Evolutionary conservation across 1,140 invertebrate genomes (phyloP).

Genomic region (Xylocopa sonorina): DNA sequence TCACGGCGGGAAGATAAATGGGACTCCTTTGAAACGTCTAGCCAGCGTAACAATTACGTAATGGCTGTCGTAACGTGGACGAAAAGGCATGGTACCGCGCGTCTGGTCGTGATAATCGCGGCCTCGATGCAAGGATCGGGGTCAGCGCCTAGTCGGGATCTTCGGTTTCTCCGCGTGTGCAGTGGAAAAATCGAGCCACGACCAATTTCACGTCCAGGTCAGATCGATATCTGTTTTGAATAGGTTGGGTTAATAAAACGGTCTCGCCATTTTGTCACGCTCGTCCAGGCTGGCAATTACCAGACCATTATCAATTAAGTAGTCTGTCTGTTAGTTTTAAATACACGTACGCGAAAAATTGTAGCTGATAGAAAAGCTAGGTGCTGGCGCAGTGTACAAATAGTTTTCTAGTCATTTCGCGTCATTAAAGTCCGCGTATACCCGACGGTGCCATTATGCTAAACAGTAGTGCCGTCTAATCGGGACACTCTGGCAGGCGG

Average conservation of each 20-base stretch:
- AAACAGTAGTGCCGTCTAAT: not conserved
- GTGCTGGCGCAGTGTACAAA: not conserved
- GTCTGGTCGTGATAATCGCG: conserved; percentile 19
- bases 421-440: not conserved
- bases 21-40: conserved; percentile 1
- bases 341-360: no score
- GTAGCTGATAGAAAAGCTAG: no score
- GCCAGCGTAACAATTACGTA: conserved; percentile 17
- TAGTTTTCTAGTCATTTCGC: not conserved
- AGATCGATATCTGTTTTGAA: conserved; percentile 1
- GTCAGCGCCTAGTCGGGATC: conserved; percentile 44
- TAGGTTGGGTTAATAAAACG: not conserved
- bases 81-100: conserved; percentile 31
- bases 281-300: not conserved
- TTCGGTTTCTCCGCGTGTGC: conserved; percentile 19
- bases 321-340: no score
- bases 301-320: not conserved
- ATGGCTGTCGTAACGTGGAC: conserved; percentile 3
- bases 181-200: conserved; percentile 26
- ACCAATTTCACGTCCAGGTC: conserved; percentile 61
- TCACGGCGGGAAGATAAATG: not conserved
- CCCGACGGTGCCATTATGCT: not conserved
- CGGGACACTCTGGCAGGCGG: not conserved
- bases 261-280: no score
- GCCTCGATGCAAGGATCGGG: conserved; percentile 19